Conservation (phyloP, 2,888 invertebrate genomes). For the Troglohyphantes excavatus region DNA sequence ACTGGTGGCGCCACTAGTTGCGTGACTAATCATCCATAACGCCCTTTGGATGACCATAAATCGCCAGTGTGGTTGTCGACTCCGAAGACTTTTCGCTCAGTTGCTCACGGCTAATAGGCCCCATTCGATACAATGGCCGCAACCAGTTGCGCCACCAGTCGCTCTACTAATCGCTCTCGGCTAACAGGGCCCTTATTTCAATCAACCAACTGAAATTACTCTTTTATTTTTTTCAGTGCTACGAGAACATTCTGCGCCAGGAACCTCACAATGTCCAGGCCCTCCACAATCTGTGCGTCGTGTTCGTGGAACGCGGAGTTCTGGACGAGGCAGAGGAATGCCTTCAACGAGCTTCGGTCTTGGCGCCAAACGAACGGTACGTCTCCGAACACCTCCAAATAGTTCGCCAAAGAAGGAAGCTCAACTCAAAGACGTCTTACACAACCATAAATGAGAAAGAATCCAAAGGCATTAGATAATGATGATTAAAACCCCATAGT, state of each 20-base stretch:
- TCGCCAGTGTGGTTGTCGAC: no score
- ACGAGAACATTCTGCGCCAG: slow-evolving; percentile 91
- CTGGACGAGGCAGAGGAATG: slow-evolving; percentile 92
- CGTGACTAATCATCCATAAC: no score
- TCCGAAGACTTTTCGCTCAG: no score
- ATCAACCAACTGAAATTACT: no score
- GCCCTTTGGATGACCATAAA: no score
- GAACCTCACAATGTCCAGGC: slow-evolving; percentile 97
- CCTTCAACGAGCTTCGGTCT: slow-evolving; percentile 87
- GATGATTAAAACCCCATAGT: not conserved
- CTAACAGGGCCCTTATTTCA: no score
- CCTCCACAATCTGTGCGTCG: slow-evolving; percentile 97
- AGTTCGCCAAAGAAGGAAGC: slow-evolving; percentile 88
- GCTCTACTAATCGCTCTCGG: no score
- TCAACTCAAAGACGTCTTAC: not conserved
- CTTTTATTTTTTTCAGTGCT: slow-evolving; percentile 91
- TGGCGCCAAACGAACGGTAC: slow-evolving; percentile 95
- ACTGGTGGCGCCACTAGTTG: no score
- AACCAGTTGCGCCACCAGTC: no score
- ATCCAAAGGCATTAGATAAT: slow-evolving; percentile 8
- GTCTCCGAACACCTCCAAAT: slow-evolving; percentile 95
- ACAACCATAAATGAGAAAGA: not conserved
- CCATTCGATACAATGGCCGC: no score
- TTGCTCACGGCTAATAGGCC: no score
- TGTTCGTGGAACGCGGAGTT: slow-evolving; percentile 94